Evolutionary conservation across 2,888 invertebrate species (phyloP).

Genomic region (Uloborus plumipes): DNA sequence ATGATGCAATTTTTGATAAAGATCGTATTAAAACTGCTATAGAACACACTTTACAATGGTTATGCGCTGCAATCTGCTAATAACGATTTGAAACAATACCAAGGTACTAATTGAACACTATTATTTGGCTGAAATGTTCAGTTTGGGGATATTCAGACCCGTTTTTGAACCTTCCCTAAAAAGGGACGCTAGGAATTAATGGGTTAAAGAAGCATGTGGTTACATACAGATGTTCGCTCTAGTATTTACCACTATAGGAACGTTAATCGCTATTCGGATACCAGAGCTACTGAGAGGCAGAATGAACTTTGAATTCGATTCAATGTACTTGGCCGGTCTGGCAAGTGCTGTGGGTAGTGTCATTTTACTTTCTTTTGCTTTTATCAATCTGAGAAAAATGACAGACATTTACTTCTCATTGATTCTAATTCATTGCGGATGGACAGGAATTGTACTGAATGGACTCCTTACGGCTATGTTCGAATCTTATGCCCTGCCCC

Average conservation of each 20-base stretch:
- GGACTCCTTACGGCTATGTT: slow-evolving; percentile 80
- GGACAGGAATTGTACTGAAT: slow-evolving; percentile 78
- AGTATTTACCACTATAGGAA: slow-evolving; percentile 85
- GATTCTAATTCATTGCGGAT: slow-evolving; percentile 89
- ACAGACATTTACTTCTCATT: slow-evolving; percentile 89
- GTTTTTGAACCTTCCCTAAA: too few relatives aligned
- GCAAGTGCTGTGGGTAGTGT: slow-evolving; percentile 77
- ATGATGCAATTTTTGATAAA: too few relatives aligned
- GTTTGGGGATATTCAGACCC: too few relatives aligned
- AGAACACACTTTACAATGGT: too few relatives aligned
- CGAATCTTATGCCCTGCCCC: slow-evolving; percentile 85
- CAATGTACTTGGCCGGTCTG: slow-evolving; percentile 79
- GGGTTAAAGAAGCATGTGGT: slow-evolving; percentile 90
- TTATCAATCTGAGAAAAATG: slow-evolving; percentile 86
- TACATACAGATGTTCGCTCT: slow-evolving; percentile 87
- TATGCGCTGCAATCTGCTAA: too few relatives aligned
- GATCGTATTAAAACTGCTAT: too few relatives aligned
- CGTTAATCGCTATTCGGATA: slow-evolving; percentile 87
- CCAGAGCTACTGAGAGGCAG: slow-evolving; percentile 78
- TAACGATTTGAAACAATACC: too few relatives aligned
- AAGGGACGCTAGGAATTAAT: too few relatives aligned
- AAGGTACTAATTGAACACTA: too few relatives aligned
- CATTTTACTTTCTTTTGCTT: slow-evolving; percentile 83
- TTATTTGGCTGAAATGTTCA: too few relatives aligned
- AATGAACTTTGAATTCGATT: not conserved